phyloP scores from a whole-genome alignment of 2,888 invertebrate species.

The Acanthosepion pharaonis region DNA sequence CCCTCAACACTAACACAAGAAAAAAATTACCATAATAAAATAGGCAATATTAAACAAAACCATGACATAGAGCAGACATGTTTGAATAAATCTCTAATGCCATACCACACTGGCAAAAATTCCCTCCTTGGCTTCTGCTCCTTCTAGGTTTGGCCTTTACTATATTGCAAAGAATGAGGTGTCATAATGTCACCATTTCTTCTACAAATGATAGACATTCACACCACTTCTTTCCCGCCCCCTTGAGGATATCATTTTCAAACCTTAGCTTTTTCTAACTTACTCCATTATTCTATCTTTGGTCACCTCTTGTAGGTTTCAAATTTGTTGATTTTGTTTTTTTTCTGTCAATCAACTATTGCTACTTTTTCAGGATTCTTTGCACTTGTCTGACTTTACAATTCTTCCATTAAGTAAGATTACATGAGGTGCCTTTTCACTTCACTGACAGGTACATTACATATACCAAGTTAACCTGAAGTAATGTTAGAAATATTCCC shows the following conservation, averaged over 20 bases:
- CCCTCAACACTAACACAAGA: background rate
- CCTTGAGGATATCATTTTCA: background rate
- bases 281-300: background rate
- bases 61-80: background rate
- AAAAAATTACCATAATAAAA: background rate
- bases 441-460: background rate
- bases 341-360: background rate
- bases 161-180: background rate
- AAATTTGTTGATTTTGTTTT: slow-evolving; percentile 6
- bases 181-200: background rate
- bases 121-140: background rate
- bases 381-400: background rate
- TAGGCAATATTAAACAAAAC: background rate
- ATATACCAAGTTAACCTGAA: background rate
- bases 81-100: slow-evolving; percentile 10
- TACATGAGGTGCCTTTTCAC: background rate
- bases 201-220: background rate
- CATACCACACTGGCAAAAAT: background rate
- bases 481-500: background rate
- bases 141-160: background rate
- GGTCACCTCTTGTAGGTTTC: slow-evolving; percentile 9
- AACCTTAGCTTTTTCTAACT: background rate
- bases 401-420: background rate
- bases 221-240: background rate
- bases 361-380: background rate